A percentile compares a stretch with the other conserved stretches of the same genome.
Conservation (phyloP, 2,888 invertebrate genomes). For the Rotaria macrura region DNA sequence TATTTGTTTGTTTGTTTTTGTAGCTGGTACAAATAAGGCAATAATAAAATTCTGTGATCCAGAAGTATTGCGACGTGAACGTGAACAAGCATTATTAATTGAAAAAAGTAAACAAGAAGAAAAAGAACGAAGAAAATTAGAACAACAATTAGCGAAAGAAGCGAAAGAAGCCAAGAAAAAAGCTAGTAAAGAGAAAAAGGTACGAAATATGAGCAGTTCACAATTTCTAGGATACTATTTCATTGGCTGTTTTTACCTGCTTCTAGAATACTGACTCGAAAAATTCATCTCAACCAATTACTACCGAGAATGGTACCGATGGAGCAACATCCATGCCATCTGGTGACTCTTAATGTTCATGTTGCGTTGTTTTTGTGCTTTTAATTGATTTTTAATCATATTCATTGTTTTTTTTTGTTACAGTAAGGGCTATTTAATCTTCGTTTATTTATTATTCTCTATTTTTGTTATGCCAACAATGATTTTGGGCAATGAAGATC, state of each 20-base stretch:
- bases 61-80: constrained; percentile 24
- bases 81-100: constrained; percentile 26
- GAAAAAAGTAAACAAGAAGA: constrained; percentile 21
- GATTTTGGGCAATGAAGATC: background rate
- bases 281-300: background rate
- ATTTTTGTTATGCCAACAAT: background rate
- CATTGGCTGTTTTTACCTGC: background rate
- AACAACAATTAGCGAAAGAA: constrained; percentile 10
- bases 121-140: background rate
- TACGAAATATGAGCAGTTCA: background rate
- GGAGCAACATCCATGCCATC: background rate
- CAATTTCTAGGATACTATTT: background rate
- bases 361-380: background rate
- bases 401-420: background rate
- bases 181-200: constrained; percentile 1
- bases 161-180: constrained; percentile 9
- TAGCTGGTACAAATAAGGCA: background rate
- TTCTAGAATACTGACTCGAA: background rate
- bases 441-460: background rate
- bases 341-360: background rate
- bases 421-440: background rate
- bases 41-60: constrained; percentile 29
- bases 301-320: background rate
- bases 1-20: too few relatives aligned
- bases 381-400: background rate